Base-by-base conservation (phyloP, 1,140 invertebrate genomes). In the Nylanderia fulva region DNA sequence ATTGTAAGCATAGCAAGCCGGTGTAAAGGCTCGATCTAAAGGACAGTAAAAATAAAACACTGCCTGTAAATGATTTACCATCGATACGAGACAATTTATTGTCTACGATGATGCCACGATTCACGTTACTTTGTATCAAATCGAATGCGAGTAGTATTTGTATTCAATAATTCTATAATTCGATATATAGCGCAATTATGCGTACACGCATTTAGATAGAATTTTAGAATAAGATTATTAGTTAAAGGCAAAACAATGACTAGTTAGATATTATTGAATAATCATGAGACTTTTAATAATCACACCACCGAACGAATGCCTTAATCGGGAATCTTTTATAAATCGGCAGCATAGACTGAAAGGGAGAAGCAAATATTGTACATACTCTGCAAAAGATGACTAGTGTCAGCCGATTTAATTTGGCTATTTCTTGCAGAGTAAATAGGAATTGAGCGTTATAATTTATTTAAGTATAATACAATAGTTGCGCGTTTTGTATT, bases 271-370 rank as follows among this genome's bases (percentile, higher is more conserved):
- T 42, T 11, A 68, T 48, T 82, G 27, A 58, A 5, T 82, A 82
- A 60, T 39, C 69, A 48, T 24, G 60, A 64, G 36, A 88, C 56
- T 79, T 86, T 66, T 88, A 88, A 36, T 84, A 72, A 60, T 86
- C 29, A 74, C 54, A 83, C 66, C 72, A 88, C 66, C 80, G 60
- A 86, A 86, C 45, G 52, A 86, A 86, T 88, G 85, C 85, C 85
- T 88, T 86, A 88, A 84, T 77, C 54, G 58, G 21, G n/a, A 68
- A 77, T 24, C 56, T 88, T 64, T 88, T 86, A 27, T 84, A 86
- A 82, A 69, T 87, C 52, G 18, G 48, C 71, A 60, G 42, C 8
- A 54, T 5, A 39, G 11, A 69, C 24, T 42, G 56, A 77, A 71
- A 82, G 7, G n/a, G 0, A 21, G 27, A 18, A 71, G 36, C 24